Conservation (phyloP, 2,888 invertebrate species). For the Magallana nippona region DNA sequence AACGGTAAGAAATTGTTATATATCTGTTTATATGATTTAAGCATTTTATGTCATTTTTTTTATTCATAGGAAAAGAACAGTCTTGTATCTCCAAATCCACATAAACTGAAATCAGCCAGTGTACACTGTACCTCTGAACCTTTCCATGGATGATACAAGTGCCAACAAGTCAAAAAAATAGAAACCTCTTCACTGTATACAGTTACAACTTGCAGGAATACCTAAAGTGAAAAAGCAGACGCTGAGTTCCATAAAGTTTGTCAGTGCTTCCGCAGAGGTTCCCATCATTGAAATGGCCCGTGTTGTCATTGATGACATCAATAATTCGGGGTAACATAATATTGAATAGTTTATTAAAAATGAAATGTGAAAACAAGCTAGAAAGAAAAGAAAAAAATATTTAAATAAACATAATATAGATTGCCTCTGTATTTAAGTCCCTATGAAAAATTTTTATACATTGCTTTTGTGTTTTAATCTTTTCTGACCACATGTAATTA, state of each 20-base stretch:
- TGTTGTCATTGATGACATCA: background rate
- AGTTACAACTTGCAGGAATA: constrained; percentile 40
- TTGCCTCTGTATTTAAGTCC: no score
- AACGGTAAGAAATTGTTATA: no score
- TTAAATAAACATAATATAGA: no score
- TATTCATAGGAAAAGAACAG: background rate
- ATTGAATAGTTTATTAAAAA: no score
- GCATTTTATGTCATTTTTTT: background rate
- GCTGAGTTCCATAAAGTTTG: constrained; percentile 2
- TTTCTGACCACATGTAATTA: no score
- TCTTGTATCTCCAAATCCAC: background rate
- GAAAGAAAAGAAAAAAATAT: no score
- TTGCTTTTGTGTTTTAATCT: no score
- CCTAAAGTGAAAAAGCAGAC: constrained; percentile 2
- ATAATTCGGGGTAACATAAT: constrained; percentile 23
- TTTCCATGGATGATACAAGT: constrained; percentile 42
- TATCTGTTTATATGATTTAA: background rate
- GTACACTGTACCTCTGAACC: constrained; percentile 25
- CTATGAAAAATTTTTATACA: no score
- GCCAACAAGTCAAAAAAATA: constrained; percentile 37
- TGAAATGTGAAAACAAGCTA: no score
- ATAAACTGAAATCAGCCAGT: background rate
- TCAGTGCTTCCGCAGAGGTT: constrained; percentile 33
- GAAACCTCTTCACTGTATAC: constrained; percentile 37
- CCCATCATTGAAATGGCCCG: constrained; percentile 28